Percentiles rank a stretch among this genome's conserved stretches.
These are phyloP conservation scores for Silvanus unidentatus DNA, from an alignment of 2,888 invertebrate species.

Conservation along the genomic window DNA sequence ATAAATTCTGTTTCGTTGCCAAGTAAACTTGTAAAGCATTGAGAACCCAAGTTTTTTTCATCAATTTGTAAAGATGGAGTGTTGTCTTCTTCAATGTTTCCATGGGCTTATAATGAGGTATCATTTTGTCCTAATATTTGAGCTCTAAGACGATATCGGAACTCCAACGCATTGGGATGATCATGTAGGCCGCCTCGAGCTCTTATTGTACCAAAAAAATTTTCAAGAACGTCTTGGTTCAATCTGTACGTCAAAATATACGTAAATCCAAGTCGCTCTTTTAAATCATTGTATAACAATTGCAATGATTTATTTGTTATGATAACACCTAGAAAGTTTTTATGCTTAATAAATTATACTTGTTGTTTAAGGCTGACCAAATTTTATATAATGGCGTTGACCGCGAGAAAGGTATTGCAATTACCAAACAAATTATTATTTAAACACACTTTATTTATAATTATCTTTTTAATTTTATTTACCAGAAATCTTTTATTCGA, in stretches of 20 bases:
- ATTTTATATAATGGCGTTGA: too few relatives aligned
- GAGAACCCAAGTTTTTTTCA: constrained; percentile 5
- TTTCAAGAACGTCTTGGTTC: constrained; percentile 22
- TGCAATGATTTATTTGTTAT: constrained; percentile 13
- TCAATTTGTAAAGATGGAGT: constrained; percentile 7
- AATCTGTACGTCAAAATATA: constrained; percentile 20
- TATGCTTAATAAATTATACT: constrained; percentile 2
- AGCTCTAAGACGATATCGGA: constrained; percentile 19
- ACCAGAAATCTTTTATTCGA: too few relatives aligned
- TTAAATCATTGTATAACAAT: constrained; percentile 12
- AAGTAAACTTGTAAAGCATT: constrained; percentile 4
- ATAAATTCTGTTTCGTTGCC: neutral
- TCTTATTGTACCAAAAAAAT: constrained; percentile 17
- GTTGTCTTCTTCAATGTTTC: constrained; percentile 11
- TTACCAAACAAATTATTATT: too few relatives aligned
- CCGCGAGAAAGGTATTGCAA: too few relatives aligned
- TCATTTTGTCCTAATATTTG: constrained; percentile 20
- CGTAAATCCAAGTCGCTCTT: constrained; percentile 12
- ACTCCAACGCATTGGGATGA: constrained; percentile 19
- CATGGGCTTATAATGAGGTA: constrained; percentile 9
- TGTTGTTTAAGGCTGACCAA: too few relatives aligned
- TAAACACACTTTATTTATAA: too few relatives aligned
- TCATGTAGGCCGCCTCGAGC: constrained; percentile 16
- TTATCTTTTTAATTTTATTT: too few relatives aligned
- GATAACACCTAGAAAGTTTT: constrained; percentile 16